Evolutionary conservation across 2,888 invertebrate genomes (phyloP), one percentile per base, ranked within the genome.

Genomic region (Meghimatium bilineatum): DNA sequence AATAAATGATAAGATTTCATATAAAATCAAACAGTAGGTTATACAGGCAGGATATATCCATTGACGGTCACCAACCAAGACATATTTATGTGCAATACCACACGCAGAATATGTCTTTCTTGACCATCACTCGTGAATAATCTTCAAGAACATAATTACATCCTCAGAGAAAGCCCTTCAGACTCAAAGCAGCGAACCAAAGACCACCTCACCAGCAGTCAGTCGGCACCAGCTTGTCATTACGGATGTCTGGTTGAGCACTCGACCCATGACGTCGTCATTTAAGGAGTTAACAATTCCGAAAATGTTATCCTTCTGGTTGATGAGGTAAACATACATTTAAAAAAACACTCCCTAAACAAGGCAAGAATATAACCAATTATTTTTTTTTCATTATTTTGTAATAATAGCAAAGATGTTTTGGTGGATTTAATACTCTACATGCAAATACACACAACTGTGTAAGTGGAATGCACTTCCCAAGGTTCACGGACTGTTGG

Each of bases 351-450:
- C 72, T 72, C 49, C 72, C 44, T n/a, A 44, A 38, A 1, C 12
- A 44, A 44, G 29, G 23, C n/a, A 72, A 44, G 10, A 72, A 72
- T 8, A 26, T 26, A n/a, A 44, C 72, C 44, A 29, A 44, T 72
- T 38, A 72, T n/a, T 44, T 3, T 14, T 14, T 72, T 29, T n/a
- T 38, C 44, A 72, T 44, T 72, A n/a, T 72, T 5, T 49, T 26
- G 44, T 20, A n/a, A 72, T 29, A 17, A 12, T n/a, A 1, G 14
- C 1, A 72, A 8, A 44, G 44, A 44, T 72, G 72, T 72, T 72
- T n/a, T 72, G 44, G 71, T 72, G 44, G 10, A 49, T n/a, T 72
- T 44, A 72, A 72, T 66, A 66, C 66, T 44, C 72, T n/a, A n/a
- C 29, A 44, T 1, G n/a, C 44, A 26, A 29, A 26, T 44, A 49